Percentiles rank a stretch among this genome's conserved stretches.
These are phyloP conservation scores for Tortrix viridana DNA, from an alignment of 2,888 invertebrate species.

Conservation along the genomic window DNA sequence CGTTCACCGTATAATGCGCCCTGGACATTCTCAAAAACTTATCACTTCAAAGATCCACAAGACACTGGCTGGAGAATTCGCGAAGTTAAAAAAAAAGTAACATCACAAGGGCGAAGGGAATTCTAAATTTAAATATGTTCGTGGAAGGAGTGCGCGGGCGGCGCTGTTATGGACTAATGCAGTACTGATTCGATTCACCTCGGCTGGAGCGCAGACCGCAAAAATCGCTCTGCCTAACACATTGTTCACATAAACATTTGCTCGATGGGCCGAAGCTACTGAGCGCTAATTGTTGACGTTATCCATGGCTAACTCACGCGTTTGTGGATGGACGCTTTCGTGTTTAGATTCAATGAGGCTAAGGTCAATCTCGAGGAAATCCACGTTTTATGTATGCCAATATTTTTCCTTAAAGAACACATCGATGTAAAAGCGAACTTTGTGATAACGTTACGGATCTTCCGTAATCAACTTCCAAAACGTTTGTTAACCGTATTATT, in stretches of 20 bases:
- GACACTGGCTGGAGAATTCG: constrained; percentile 63
- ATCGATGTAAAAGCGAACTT: background rate
- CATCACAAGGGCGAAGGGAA: constrained; percentile 66
- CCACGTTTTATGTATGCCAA: background rate
- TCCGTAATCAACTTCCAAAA: too few species aligned
- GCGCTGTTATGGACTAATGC: constrained; percentile 77
- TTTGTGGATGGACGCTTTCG: background rate
- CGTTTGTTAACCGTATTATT: too few species aligned
- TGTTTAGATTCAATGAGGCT: background rate
- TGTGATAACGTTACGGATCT: too few species aligned
- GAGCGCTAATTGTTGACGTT: constrained; percentile 37
- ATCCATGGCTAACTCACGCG: constrained; percentile 4
- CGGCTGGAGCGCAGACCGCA: constrained; percentile 66
- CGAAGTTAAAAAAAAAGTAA: constrained; percentile 53
- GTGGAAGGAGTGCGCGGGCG: constrained; percentile 73
- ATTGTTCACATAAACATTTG: constrained; percentile 77
- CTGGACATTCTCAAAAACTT: constrained; percentile 57
- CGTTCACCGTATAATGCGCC: constrained; percentile 75
- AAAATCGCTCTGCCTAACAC: constrained; percentile 70
- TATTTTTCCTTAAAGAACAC: background rate
- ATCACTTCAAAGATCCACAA: constrained; percentile 53
- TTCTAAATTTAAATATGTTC: constrained; percentile 80
- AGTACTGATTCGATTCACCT: constrained; percentile 82
- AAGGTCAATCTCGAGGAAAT: constrained; percentile 13
- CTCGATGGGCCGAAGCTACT: constrained; percentile 48